Conservation (phyloP, 2,888 invertebrate species). For the Ectemnius continuus region DNA sequence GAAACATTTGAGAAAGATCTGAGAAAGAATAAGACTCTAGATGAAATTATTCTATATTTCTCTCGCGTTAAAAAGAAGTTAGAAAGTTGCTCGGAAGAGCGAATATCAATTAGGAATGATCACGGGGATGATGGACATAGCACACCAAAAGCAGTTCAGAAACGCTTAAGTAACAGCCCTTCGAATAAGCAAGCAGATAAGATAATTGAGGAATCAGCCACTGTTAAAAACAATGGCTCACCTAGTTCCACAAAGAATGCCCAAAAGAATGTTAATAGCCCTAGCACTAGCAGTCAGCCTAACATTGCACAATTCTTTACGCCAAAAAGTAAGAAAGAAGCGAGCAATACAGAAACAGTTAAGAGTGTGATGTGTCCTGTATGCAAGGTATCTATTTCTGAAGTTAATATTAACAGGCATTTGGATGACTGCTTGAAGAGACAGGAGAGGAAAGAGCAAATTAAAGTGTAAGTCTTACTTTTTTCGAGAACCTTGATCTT, state of each 20-base stretch:
- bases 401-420: constrained; percentile 78
- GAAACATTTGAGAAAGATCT: constrained; percentile 78
- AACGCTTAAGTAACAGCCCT: constrained; percentile 1
- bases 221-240: constrained; percentile 17
- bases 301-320: constrained; percentile 66
- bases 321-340: constrained; percentile 60
- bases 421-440: constrained; percentile 79
- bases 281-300: constrained; percentile 60
- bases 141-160: not conserved
- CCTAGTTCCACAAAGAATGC: constrained; percentile 13
- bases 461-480: constrained; percentile 46
- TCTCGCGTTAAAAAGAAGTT: constrained; percentile 72
- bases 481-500: constrained; percentile 14
- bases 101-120: constrained; percentile 14
- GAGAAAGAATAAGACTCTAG: constrained; percentile 78
- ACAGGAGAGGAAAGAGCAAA: constrained; percentile 44
- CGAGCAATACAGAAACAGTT: constrained; percentile 20
- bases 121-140: not conserved
- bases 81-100: constrained; percentile 24
- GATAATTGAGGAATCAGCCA: not conserved
- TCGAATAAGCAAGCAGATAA: constrained; percentile 9
- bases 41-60: constrained; percentile 75
- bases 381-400: constrained; percentile 77
- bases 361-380: constrained; percentile 78
- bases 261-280: constrained; percentile 53